Percentiles rank a stretch among this genome's conserved stretches.
Evolutionary conservation across 2,113 vertebrate species (phyloP).

Genomic region (Syngnathus floridae): DNA sequence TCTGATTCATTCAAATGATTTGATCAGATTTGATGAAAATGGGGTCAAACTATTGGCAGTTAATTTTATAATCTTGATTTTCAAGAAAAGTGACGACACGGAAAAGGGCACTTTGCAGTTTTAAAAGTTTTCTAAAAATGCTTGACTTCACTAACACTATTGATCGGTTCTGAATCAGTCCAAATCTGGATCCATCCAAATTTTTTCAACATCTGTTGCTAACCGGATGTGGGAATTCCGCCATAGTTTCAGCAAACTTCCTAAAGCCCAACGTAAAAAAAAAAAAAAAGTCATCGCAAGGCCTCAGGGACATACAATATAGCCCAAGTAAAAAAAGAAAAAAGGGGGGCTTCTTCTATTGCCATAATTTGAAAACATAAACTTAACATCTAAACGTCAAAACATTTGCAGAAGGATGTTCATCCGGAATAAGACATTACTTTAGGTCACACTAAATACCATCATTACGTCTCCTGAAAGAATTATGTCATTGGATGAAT

Average conservation of each 20-base stretch:
- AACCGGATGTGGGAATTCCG: too few relatives aligned
- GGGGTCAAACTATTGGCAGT: background rate
- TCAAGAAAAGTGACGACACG: too few relatives aligned
- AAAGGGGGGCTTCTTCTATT: constrained; percentile 6
- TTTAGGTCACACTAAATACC: constrained; percentile 55
- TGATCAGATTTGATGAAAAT: background rate
- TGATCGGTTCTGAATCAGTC: too few relatives aligned
- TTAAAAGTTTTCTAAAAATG: too few relatives aligned
- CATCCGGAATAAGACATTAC: constrained; percentile 27
- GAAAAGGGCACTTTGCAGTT: too few relatives aligned
- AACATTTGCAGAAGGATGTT: constrained; percentile 7
- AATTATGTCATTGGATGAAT: constrained; percentile 63
- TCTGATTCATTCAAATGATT: background rate
- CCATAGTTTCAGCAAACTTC: too few relatives aligned
- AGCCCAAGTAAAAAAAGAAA: too few relatives aligned
- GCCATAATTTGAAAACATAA: constrained; percentile 17
- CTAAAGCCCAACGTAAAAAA: too few relatives aligned
- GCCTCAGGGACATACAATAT: background rate
- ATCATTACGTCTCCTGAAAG: constrained; percentile 55
- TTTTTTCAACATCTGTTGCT: too few relatives aligned
- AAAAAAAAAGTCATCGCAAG: background rate
- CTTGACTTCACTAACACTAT: too few relatives aligned
- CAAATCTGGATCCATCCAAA: too few relatives aligned
- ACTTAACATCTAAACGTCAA: background rate
- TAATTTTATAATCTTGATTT: too few relatives aligned